Conservation (phyloP, 2,797 vertebrate species). For the Florisuga fusca region DNA sequence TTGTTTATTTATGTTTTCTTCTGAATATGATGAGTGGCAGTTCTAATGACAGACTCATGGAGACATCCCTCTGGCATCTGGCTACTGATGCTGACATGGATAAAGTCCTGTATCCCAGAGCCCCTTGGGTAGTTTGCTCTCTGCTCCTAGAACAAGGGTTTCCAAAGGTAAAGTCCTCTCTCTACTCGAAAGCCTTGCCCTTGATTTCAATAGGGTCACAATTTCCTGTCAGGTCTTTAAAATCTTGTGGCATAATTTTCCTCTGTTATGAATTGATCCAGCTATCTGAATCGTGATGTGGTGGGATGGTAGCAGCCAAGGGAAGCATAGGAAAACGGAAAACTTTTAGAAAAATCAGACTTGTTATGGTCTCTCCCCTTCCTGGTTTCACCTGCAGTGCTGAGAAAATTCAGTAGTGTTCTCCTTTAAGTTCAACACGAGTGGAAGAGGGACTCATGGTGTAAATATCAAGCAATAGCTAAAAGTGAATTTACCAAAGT, state of each 20-base stretch:
- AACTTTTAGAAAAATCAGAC: background rate
- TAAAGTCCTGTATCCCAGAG: background rate
- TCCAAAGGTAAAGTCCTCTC: background rate
- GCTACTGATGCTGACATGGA: background rate
- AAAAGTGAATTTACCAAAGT: conserved; percentile 80
- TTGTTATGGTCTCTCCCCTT: background rate
- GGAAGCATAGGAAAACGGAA: background rate
- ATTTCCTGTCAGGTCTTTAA: background rate
- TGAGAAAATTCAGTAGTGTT: background rate
- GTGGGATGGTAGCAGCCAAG: background rate
- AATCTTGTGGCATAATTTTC: background rate
- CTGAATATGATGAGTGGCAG: background rate
- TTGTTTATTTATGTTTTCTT: background rate
- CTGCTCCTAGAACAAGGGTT: background rate
- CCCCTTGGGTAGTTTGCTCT: background rate
- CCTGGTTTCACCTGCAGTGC: background rate
- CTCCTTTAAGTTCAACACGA: conserved; percentile 21
- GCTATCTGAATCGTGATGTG: background rate
- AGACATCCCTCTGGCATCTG: background rate
- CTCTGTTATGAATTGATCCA: background rate
- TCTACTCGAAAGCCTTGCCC: background rate
- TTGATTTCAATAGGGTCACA: background rate
- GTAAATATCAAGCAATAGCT: conserved; percentile 71
- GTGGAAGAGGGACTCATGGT: conserved; percentile 11
- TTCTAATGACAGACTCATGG: background rate